Percentiles rank a stretch among this genome's conserved stretches.
Evolutionary conservation across 2,888 invertebrate species (phyloP).

Genomic region (Heliconius aoede): DNA sequence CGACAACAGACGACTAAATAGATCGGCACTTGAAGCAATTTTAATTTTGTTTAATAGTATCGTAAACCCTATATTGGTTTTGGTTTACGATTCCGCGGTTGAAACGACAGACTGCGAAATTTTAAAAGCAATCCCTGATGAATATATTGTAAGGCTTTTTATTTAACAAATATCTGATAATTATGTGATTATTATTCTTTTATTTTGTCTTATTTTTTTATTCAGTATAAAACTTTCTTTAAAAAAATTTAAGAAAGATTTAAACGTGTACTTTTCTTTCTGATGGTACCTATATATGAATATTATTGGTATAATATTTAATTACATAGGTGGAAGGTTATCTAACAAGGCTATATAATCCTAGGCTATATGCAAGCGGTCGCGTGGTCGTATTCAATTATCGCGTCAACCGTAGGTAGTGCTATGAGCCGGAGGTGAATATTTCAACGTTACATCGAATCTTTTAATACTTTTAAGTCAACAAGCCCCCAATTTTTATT

Average conservation of each 20-base stretch:
- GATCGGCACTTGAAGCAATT: conserved; percentile 74
- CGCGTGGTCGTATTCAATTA: conserved; percentile 5
- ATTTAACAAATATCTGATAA: not conserved
- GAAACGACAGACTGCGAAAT: conserved; percentile 62
- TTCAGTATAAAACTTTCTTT: too few relatives aligned
- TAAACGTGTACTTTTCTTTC: too few relatives aligned
- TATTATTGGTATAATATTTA: not conserved
- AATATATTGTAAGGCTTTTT: not conserved
- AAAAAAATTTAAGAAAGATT: too few relatives aligned
- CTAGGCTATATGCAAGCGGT: conserved; percentile 1
- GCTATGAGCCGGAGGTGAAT: conserved; percentile 1
- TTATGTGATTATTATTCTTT: not conserved
- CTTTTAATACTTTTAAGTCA: not conserved
- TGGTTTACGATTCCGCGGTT: conserved; percentile 74
- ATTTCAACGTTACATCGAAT: not conserved
- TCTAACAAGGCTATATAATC: not conserved
- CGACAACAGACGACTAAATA: conserved; percentile 57
- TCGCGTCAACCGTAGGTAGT: conserved; percentile 12
- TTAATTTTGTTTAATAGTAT: conserved; percentile 79
- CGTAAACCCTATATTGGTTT: conserved; percentile 78
- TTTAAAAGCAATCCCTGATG: conserved; percentile 51
- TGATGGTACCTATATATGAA: not conserved
- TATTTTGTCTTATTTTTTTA: too few relatives aligned
- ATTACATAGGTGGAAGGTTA: not conserved
- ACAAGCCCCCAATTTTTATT: not conserved